A percentile compares a stretch with the other conserved stretches of the same genome.
Conservation (phyloP, 2,888 invertebrate species). For the Phortica okadai region DNA sequence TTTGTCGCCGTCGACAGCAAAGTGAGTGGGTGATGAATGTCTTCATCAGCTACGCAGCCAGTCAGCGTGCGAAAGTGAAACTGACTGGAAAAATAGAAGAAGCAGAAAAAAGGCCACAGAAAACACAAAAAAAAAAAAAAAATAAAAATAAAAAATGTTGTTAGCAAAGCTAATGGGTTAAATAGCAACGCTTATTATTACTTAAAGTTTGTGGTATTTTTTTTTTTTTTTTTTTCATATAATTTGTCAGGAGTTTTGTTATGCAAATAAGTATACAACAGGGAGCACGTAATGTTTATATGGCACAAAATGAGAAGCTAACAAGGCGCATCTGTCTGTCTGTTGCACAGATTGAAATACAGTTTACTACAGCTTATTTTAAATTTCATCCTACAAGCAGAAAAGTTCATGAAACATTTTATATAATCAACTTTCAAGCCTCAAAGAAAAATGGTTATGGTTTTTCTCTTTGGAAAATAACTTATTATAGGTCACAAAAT, state of each 20-base stretch:
- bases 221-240: neutral
- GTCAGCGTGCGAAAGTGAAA: neutral
- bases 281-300: too few species aligned
- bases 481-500: too few species aligned
- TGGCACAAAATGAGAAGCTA: constrained; percentile 23
- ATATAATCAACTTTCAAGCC: too few species aligned
- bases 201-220: neutral
- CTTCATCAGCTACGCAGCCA: constrained; percentile 36
- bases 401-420: too few species aligned
- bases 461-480: too few species aligned
- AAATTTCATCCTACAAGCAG: too few species aligned
- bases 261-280: constrained; percentile 30
- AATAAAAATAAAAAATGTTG: neutral
- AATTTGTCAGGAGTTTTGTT: constrained; percentile 15
- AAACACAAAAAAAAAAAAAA: neutral
- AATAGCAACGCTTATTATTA: neutral
- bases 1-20: constrained; percentile 28
- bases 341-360: constrained; percentile 13
- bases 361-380: too few species aligned
- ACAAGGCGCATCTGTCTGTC: constrained; percentile 47
- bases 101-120: neutral
- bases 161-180: neutral
- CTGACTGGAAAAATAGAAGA: neutral
- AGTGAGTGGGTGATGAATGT: constrained; percentile 46
- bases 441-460: too few species aligned